These are phyloP conservation scores for Camarhynchus parvulus DNA, from an alignment of 2,113 vertebrate species.

Conservation along the genomic window DNA sequence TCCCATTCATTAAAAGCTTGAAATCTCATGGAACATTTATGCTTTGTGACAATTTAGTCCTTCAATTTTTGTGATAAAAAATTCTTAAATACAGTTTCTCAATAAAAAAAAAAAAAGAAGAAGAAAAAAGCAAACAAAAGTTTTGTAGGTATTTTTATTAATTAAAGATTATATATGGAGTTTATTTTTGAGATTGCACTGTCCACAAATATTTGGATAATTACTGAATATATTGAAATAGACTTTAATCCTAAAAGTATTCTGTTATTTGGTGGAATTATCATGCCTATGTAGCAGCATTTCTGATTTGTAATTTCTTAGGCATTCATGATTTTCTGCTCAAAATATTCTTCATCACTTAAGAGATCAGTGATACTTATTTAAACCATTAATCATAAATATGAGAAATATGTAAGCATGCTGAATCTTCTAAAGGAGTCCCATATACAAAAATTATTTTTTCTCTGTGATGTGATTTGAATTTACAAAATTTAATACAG, in stretches of 20 bases:
- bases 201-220: neutral
- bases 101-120: neutral
- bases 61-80: neutral
- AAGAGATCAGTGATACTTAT: neutral
- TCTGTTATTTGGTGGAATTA: neutral
- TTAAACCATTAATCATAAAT: neutral
- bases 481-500: neutral
- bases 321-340: neutral
- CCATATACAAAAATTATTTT: neutral
- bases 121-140: accelerated
- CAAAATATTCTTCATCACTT: neutral
- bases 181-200: neutral
- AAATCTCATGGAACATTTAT: neutral
- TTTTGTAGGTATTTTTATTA: neutral
- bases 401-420: neutral
- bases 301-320: neutral
- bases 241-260: neutral
- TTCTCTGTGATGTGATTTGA: neutral
- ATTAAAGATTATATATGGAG: neutral
- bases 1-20: neutral
- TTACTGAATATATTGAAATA: neutral
- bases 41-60: neutral
- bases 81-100: neutral
- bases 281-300: neutral
- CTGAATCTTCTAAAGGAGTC: neutral